These are phyloP conservation scores for Ctenomys sociabilis DNA, from an alignment of 2,113 vertebrate genomes.

Conservation along the genomic window DNA sequence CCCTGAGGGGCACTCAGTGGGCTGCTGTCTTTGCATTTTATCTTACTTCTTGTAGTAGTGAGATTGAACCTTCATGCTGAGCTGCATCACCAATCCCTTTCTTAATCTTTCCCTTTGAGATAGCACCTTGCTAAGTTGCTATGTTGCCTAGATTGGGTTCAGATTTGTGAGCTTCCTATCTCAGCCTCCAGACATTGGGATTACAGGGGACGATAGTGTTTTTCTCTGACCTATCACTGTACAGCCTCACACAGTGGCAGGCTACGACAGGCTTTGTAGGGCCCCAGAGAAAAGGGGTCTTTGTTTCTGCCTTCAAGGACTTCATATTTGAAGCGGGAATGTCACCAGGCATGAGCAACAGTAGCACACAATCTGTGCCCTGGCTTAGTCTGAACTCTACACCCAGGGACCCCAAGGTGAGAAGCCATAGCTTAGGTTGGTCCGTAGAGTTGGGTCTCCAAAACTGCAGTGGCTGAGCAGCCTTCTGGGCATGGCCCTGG, in stretches of 20 bases:
- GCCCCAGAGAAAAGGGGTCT: background rate
- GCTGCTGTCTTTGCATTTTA: background rate
- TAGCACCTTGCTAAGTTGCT: background rate
- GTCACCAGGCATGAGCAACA: background rate
- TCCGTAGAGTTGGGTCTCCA: background rate
- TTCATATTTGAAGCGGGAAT: background rate
- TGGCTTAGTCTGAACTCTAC: background rate
- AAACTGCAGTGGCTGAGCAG: background rate
- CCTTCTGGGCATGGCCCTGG: too few relatives aligned
- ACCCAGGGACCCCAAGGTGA: background rate
- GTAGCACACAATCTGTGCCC: background rate
- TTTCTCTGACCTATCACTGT: background rate
- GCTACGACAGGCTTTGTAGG: background rate
- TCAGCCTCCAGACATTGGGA: background rate
- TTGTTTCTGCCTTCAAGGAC: background rate
- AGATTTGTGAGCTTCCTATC: background rate
- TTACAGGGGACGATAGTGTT: background rate
- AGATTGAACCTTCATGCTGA: background rate
- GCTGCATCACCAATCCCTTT: background rate
- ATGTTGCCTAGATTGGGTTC: background rate
- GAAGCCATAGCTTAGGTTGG: background rate
- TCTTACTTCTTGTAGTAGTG: background rate
- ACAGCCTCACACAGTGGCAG: background rate
- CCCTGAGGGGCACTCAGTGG: too few relatives aligned
- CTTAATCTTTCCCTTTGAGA: background rate